phyloP scores from a whole-genome alignment of 2,113 vertebrate genomes.

The Chrysemys picta region DNA sequence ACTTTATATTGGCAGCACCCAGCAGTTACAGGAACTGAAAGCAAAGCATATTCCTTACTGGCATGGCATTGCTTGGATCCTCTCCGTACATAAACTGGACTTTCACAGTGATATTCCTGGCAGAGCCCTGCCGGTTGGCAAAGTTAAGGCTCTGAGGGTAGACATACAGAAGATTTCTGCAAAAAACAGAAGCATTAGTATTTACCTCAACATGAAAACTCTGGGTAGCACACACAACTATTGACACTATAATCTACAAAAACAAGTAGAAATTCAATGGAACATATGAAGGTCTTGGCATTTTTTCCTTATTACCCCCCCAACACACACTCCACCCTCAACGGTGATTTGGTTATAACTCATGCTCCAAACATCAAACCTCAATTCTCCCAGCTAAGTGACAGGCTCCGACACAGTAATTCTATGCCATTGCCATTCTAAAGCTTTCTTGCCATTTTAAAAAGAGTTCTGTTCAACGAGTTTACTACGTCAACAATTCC shows the following conservation, averaged over 20 bases:
- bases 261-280: background rate
- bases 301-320: background rate
- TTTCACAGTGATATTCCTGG: slow-evolving; percentile 98
- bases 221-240: background rate
- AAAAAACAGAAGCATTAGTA: slow-evolving; percentile 44
- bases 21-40: background rate
- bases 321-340: rapidly evolving
- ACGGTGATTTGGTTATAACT: background rate
- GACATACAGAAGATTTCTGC: slow-evolving; percentile 95
- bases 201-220: background rate
- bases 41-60: slow-evolving; percentile 78
- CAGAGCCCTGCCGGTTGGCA: slow-evolving; percentile 97
- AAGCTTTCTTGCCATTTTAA: background rate
- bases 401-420: background rate
- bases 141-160: slow-evolving; percentile 99
- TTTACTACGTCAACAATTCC: background rate
- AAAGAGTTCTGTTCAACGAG: background rate
- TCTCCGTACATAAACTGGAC: slow-evolving; percentile 99
- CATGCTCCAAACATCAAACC: background rate
- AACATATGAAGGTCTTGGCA: background rate
- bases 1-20: background rate
- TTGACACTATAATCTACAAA: background rate
- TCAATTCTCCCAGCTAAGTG: background rate
- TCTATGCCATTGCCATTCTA: background rate
- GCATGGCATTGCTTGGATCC: slow-evolving; percentile 95